Evolutionary conservation across 2,888 invertebrate species (phyloP).

Genomic region (Griposia aprilina): DNA sequence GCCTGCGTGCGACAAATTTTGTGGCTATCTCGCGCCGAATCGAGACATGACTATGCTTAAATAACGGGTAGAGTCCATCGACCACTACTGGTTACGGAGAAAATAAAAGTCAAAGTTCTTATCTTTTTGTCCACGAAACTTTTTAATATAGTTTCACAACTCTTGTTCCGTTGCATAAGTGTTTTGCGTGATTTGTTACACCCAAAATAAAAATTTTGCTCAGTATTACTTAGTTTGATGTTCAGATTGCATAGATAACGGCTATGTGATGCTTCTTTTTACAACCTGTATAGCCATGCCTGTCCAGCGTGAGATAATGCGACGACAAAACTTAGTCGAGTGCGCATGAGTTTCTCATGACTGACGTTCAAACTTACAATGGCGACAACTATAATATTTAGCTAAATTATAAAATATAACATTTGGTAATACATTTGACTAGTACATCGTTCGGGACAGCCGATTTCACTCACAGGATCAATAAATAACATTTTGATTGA

Average conservation of each 20-base stretch:
- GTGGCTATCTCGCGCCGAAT: neutral
- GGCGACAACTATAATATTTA: constrained; percentile 63
- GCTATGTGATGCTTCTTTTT: neutral
- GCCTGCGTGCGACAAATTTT: neutral
- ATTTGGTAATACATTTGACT: constrained; percentile 82
- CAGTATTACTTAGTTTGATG: too few relatives aligned
- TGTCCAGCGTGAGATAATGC: neutral
- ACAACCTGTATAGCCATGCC: neutral
- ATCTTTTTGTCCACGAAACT: neutral
- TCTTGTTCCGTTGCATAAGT: neutral
- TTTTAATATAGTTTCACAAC: neutral
- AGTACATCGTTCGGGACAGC: constrained; percentile 71
- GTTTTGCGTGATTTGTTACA: neutral
- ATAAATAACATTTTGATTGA: constrained; percentile 46
- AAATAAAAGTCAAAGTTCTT: neutral
- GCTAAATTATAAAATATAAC: constrained; percentile 73
- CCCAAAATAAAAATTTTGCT: neutral
- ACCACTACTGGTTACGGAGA: too few relatives aligned
- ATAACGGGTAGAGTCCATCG: neutral
- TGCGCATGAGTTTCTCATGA: constrained; percentile 8
- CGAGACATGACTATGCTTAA: constrained; percentile 1
- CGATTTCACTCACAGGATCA: constrained; percentile 55
- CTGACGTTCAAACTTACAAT: constrained; percentile 60
- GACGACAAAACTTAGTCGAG: neutral
- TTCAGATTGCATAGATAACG: too few relatives aligned